phyloP scores from a whole-genome alignment of 2,113 vertebrate genomes.

The Psephotus haematonotus region DNA sequence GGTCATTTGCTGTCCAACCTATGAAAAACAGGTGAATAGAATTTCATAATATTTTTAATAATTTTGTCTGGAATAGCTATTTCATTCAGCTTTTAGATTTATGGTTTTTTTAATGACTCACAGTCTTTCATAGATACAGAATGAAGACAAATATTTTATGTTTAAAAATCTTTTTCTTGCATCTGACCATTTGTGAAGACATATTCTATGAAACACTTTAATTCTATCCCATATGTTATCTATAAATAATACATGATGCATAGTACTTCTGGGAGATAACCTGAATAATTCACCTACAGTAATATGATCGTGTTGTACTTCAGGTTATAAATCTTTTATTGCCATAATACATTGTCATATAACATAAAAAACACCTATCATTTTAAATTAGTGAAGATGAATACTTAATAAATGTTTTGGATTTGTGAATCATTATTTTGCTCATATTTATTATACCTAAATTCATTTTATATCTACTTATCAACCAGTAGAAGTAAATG shows the following conservation, averaged over 20 bases:
- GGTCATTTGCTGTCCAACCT: neutral
- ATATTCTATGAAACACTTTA: neutral
- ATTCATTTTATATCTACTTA: neutral
- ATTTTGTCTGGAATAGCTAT: neutral
- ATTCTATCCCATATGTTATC: slow-evolving; percentile 9
- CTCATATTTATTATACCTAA: neutral
- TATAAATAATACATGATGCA: slow-evolving; percentile 52
- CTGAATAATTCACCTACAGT: slow-evolving; percentile 54
- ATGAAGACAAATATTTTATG: neutral
- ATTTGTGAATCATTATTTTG: neutral
- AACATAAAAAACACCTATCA: neutral
- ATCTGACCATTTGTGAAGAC: neutral
- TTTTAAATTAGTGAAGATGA: neutral
- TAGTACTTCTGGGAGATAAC: neutral
- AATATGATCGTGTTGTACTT: slow-evolving; percentile 46
- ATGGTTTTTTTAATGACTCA: neutral
- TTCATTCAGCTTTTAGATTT: neutral
- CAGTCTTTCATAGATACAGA: neutral
- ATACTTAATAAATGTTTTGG: neutral
- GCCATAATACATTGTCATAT: neutral
- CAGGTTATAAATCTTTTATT: slow-evolving; percentile 53
- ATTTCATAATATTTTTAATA: neutral
- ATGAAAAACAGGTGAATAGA: neutral
- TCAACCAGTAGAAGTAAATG: neutral
- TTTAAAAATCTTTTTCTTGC: neutral